Percentiles rank a stretch among this genome's conserved stretches.
Conservation (phyloP, 2,888 invertebrate species). For the Pemphredon lugubris region DNA sequence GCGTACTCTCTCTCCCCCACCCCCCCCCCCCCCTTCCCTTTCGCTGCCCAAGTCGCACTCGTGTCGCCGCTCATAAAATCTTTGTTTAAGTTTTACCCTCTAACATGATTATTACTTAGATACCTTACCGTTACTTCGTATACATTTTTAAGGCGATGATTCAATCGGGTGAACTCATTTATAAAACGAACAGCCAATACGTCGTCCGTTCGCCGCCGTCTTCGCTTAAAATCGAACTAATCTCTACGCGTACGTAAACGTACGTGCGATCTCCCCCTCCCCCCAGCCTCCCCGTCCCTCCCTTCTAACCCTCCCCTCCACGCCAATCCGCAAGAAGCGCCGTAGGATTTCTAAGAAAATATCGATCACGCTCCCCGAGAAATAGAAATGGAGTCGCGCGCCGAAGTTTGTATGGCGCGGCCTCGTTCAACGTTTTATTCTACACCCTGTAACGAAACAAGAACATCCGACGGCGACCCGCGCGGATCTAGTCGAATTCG, state of each 20-base stretch:
- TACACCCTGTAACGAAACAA: constrained; percentile 4
- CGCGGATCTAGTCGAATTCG: not conserved
- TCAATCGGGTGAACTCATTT: constrained; percentile 81
- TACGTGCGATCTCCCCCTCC: constrained; percentile 53
- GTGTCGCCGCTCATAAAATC: constrained; percentile 78
- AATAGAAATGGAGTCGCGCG: constrained; percentile 14
- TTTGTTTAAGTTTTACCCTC: constrained; percentile 77
- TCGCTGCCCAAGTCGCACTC: constrained; percentile 54
- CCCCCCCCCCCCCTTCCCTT: constrained; percentile 3
- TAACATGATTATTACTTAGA: constrained; percentile 81
- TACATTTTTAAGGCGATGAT: constrained; percentile 82
- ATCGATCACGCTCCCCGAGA: constrained; percentile 32
- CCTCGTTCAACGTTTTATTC: not conserved
- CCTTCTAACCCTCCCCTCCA: no score
- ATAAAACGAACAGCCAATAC: constrained; percentile 79
- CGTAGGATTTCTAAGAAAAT: constrained; percentile 37
- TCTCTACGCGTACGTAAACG: constrained; percentile 26
- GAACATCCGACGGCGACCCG: not conserved
- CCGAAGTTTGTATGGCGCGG: not conserved
- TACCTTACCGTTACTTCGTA: constrained; percentile 81
- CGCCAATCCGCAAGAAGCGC: constrained; percentile 8
- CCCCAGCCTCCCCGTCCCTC: no score
- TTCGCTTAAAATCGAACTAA: constrained; percentile 28
- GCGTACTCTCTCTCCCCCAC: constrained; percentile 21
- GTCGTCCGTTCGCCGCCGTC: constrained; percentile 60